Evolutionary conservation across 23 tunicate species (phyloP), one percentile per base, ranked within the genome.

Genomic region (Phallusia fumigata): DNA sequence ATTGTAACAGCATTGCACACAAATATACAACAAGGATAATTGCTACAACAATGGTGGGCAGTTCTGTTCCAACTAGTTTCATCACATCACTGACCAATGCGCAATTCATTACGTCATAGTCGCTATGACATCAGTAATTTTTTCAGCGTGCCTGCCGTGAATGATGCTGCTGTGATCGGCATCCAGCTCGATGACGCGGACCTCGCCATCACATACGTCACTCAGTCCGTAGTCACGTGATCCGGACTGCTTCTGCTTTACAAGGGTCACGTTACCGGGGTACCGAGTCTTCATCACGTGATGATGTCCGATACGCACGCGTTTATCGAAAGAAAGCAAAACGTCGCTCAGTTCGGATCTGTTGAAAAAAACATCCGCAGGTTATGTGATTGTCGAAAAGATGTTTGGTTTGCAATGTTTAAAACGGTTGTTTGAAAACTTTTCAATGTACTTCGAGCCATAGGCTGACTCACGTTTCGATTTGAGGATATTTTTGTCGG

Each of bases 201-300:
- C 35, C 28, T 19, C 19, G 28, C 83, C 83, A 13, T 79, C 83
- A 19, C 83, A 79, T 19, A 79, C 83, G 40, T 79, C 72, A 52
- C 72, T 52, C 36, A 79, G 72, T 33, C 52, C 34, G 36, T 79
- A 79, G 36, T 79, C 83, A 31, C 24, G 83, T 31, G 73, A 31
- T 31, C 11, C 52, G 1, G 83, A 26, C 16, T 79, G 35, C 73
- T 79, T 79, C 36, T 79, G 83, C 52, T 47, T 45, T 2, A 79
- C 36, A 52, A 79, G 73, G 22, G 73, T 79, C 0, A 79, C 28
- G 83, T 52, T 65, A 0, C 83, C 83, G 1, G 73, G 73, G 52
- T 79, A 79, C 1, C 52, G 52, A 26, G 65, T 65, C 18, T 52
- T 52, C 40, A 79, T 32, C 52, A n/a, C 34, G 36, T 79, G 36